phyloP scores from a whole-genome alignment of 2,113 vertebrate genomes.

The Leucosticte australis region DNA sequence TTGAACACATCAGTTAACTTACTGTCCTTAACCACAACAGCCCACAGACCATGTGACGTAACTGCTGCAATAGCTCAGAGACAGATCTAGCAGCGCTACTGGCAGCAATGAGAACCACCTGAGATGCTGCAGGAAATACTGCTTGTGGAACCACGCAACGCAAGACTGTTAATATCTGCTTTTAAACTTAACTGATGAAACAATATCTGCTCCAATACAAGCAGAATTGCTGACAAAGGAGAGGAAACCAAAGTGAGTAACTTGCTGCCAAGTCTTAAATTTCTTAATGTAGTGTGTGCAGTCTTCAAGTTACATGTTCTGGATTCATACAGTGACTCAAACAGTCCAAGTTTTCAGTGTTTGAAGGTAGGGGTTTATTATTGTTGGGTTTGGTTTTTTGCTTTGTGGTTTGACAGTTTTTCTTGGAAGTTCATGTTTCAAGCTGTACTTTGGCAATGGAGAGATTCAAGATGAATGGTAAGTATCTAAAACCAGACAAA shows the following conservation, averaged over 20 bases:
- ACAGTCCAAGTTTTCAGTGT: background rate
- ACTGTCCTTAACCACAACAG: background rate
- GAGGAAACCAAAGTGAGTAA: background rate
- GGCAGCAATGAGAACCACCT: background rate
- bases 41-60: background rate
- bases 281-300: accelerated
- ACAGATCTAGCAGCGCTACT: background rate
- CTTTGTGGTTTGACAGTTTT: background rate
- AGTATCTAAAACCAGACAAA: background rate
- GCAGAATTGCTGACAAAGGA: background rate
- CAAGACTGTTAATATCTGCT: accelerated
- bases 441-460: background rate
- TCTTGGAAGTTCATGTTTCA: background rate
- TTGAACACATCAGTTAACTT: background rate
- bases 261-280: background rate
- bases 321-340: background rate
- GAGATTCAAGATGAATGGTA: background rate
- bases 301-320: background rate
- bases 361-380: background rate
- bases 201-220: background rate
- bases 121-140: background rate
- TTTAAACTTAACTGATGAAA: background rate
- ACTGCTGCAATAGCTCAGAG: background rate
- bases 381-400: background rate
- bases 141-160: accelerated